Base-by-base conservation (phyloP, 1,140 invertebrate species). In the Condylostylus longicornis region DNA sequence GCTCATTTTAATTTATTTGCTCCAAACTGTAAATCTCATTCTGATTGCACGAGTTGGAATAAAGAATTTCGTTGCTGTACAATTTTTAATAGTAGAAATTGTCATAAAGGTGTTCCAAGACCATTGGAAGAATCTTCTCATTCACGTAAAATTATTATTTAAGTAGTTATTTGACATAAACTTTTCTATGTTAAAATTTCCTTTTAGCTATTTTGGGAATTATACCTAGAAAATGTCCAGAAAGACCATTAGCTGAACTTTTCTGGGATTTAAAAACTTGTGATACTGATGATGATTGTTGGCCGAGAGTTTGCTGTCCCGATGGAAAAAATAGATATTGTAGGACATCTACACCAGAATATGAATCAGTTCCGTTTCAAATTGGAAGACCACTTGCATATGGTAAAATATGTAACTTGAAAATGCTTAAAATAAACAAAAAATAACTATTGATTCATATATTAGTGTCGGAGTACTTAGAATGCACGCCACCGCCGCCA, bases 261-360 rank as follows among this genome's bases (percentile, higher is more conserved):
- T 63, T 75, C 36, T 72, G 70, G 48, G 70, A 76, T 33, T 65
- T 78, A 2, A 68, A 75, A 53, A 66, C 70, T 32, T 81, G 77
- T 45, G 58, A 62, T 37, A 63, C 58, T 0, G 77, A 81, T 47
- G 56, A 63, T 17, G 77, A 81, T 42, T 81, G 77, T 51, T 72
- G 71, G 64, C 75, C 75, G 3, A 55, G 77, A 8, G 70, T 81
- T 33, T 79, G 77, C 49, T 81, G 77, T 40, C 74, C 73, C 0
- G 76, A 79, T 44, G 66, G 70, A 42, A 50, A 55, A 0, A 58
- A 67, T 17, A 69, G 70, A 22, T 79, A 77, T 48, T 81, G 77
- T 49, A 64, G 75, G 38, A 77, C 74, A 3, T 69, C 76, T 2
- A 64, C 68, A 22, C 72, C 73, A 4, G 58, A 72, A 15, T 63